phyloP scores from a whole-genome alignment of 2,888 invertebrate genomes.

The Podabrus alpinus region DNA sequence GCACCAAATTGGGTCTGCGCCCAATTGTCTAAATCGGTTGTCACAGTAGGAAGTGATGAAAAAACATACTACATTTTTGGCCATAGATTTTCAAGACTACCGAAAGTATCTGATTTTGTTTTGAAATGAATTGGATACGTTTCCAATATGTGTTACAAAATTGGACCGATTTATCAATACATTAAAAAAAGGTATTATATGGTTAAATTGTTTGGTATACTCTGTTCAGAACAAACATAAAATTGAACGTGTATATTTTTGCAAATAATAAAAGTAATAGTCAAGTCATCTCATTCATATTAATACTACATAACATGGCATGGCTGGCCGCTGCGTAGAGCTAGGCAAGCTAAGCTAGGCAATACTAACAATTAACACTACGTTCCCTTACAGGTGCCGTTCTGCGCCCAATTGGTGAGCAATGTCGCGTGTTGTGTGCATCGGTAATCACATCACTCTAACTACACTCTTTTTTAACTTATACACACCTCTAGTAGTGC shows the following conservation, averaged over 20 bases:
- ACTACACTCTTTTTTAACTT: constrained; percentile 48
- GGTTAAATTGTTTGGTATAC: background rate
- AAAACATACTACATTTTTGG: too few relatives aligned
- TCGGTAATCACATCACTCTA: constrained; percentile 88
- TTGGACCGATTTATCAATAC: too few relatives aligned
- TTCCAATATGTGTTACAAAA: too few relatives aligned
- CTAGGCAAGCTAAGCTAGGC: constrained; percentile 55
- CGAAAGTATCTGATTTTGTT: too few relatives aligned
- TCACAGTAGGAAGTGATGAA: too few relatives aligned
- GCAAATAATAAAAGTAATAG: background rate
- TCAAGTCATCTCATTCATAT: background rate
- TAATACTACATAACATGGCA: constrained; percentile 40
- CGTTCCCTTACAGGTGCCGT: constrained; percentile 79
- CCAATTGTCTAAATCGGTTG: too few relatives aligned
- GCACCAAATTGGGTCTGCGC: background rate
- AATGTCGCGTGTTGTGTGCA: constrained; percentile 94
- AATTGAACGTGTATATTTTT: background rate
- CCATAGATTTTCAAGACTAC: too few relatives aligned
- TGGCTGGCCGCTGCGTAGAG: constrained; percentile 51
- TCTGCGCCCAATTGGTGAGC: constrained; percentile 93
- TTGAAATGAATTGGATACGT: too few relatives aligned
- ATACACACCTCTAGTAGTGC: constrained; percentile 58
- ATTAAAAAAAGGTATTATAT: background rate
- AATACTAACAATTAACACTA: constrained; percentile 59
- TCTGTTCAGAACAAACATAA: background rate